Evolutionary conservation across 2,113 vertebrate genomes (phyloP).

Genomic region (Sturnira hondurensis): DNA sequence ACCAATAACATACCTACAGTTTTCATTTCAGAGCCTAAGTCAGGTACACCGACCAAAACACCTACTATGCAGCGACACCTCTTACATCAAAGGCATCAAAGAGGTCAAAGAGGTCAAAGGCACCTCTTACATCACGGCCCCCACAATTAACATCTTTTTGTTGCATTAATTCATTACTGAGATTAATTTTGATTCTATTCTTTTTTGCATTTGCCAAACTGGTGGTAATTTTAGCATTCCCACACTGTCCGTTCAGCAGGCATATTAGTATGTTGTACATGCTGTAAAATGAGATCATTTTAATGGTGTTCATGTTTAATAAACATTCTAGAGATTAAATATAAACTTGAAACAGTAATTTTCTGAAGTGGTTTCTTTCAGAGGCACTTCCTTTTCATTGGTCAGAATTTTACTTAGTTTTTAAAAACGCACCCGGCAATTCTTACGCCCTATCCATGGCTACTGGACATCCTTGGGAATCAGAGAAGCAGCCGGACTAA

Average conservation of each 20-base stretch:
- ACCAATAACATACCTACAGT: not conserved
- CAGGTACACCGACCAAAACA: not conserved
- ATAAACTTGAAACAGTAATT: not conserved
- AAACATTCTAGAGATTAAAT: not conserved
- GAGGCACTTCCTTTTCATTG: not conserved
- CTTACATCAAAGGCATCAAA: no score
- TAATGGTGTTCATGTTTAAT: not conserved
- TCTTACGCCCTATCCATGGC: not conserved
- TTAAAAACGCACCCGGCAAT: not conserved
- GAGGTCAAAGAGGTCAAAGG: no score
- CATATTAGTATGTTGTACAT: not conserved
- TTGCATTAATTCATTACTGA: not conserved
- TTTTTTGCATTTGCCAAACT: conserved; percentile 24
- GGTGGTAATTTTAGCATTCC: not conserved
- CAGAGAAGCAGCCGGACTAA: not conserved
- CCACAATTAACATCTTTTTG: not conserved
- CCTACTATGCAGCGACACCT: not conserved
- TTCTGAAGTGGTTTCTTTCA: conserved; percentile 13
- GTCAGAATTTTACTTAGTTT: not conserved
- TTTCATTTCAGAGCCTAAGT: not conserved
- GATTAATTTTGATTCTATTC: not conserved
- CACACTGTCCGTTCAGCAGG: not conserved
- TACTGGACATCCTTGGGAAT: not conserved
- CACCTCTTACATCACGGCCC: not conserved
- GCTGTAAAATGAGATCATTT: not conserved